phyloP scores from a whole-genome alignment of 2,113 vertebrate species.

The Perccottus glenii region DNA sequence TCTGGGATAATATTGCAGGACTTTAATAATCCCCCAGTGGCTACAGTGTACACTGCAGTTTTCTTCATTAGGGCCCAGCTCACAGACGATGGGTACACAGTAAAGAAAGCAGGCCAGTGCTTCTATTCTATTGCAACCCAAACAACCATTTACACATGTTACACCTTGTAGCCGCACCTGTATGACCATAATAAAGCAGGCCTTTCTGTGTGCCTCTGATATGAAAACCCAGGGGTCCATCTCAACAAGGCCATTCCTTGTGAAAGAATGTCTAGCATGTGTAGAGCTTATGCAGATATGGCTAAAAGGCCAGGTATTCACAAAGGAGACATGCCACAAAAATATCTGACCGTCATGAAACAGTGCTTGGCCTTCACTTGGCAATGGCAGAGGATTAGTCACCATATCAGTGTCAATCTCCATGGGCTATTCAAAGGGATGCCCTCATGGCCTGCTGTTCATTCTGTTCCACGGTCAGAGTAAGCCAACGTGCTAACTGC shows the following conservation, averaged over 20 bases:
- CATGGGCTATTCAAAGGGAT: slow-evolving; percentile 49
- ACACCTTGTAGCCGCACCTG: not conserved
- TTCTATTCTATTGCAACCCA: slow-evolving; percentile 19
- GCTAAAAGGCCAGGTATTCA: not conserved
- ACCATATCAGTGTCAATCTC: slow-evolving; percentile 60
- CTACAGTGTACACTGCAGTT: slow-evolving; percentile 37
- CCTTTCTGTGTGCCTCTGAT: slow-evolving; percentile 51
- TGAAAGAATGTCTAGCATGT: slow-evolving; percentile 39
- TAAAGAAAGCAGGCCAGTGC: slow-evolving; percentile 59
- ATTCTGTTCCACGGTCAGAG: slow-evolving; percentile 54
- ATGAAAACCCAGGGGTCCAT: slow-evolving; percentile 43
- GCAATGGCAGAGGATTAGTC: slow-evolving; percentile 61
- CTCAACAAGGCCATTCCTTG: slow-evolving; percentile 42
- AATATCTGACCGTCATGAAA: slow-evolving; percentile 43
- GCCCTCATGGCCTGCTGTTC: slow-evolving; percentile 51
- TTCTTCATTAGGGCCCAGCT: slow-evolving; percentile 59
- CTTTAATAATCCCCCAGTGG: slow-evolving; percentile 47
- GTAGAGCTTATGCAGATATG: slow-evolving; percentile 43
- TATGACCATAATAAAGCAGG: slow-evolving; percentile 10
- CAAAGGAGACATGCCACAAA: slow-evolving; percentile 13
- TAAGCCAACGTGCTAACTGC: slow-evolving; percentile 50
- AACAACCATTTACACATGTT: slow-evolving; percentile 12
- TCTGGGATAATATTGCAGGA: slow-evolving; percentile 51
- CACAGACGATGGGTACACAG: slow-evolving; percentile 37
- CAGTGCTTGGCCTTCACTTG: slow-evolving; percentile 25